phyloP scores from a whole-genome alignment of 1,140 invertebrate species.

The Heliconius melpomene region DNA sequence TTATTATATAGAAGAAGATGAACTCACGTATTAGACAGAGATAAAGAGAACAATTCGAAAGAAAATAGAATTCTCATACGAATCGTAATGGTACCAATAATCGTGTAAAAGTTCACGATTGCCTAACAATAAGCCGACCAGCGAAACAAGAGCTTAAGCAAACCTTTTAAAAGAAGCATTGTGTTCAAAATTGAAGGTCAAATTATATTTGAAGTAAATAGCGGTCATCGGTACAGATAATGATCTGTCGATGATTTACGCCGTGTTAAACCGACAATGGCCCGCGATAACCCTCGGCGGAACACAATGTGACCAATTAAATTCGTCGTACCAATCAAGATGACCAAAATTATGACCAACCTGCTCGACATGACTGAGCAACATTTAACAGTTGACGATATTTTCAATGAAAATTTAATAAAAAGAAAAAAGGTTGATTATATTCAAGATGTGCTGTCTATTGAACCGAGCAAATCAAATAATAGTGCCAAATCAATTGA shows the following conservation, averaged over 20 bases:
- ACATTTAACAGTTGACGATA: conserved; percentile 59
- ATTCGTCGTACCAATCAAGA: conserved; percentile 51
- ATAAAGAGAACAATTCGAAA: conserved; percentile 61
- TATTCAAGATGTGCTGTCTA: conserved; percentile 30
- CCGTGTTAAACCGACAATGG: conserved; percentile 76
- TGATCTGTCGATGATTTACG: conserved; percentile 79
- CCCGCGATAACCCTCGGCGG: conserved; percentile 60
- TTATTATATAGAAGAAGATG: conserved; percentile 61
- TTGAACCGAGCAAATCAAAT: conserved; percentile 44
- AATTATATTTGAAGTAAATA: conserved; percentile 52
- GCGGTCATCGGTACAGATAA: conserved; percentile 72
- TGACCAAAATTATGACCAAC: conserved; percentile 71
- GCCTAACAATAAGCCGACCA: conserved; percentile 69
- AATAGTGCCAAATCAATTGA: conserved; percentile 44
- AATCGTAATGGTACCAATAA: conserved; percentile 78
- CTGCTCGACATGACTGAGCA: conserved; percentile 61
- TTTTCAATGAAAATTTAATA: conserved; percentile 59
- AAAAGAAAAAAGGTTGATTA: conserved; percentile 53
- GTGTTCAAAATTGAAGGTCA: conserved; percentile 47
- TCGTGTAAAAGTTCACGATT: conserved; percentile 81
- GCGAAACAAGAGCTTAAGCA: conserved; percentile 48
- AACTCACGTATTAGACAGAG: conserved; percentile 41
- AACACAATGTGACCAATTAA: conserved; percentile 76
- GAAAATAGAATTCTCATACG: conserved; percentile 80
- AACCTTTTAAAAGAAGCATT: conserved; percentile 52